phyloP scores from a whole-genome alignment of 2,113 vertebrate genomes.

The Pterocles orientalis region DNA sequence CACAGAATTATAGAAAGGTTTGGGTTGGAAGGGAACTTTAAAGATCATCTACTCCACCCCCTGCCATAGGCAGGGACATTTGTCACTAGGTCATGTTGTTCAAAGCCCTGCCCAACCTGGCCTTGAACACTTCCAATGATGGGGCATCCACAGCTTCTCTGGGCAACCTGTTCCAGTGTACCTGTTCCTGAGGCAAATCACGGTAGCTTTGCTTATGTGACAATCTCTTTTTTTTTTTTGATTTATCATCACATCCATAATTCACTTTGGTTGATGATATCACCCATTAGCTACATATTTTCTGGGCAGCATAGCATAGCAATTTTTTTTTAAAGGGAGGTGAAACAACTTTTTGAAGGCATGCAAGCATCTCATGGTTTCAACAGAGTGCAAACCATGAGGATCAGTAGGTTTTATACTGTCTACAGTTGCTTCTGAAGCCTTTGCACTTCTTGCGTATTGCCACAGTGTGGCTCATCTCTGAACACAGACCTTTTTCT shows the following conservation, averaged over 20 bases:
- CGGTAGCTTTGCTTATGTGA: not conserved
- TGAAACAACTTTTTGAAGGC: not conserved
- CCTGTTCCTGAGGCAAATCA: not conserved
- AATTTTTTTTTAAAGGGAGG: not conserved
- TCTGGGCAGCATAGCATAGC: not conserved
- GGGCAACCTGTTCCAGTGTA: not conserved
- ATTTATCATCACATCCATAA: not conserved
- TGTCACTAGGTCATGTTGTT: not conserved
- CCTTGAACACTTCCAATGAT: not conserved
- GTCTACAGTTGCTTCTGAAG: not conserved
- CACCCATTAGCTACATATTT: not conserved
- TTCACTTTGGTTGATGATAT: not conserved
- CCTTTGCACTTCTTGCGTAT: not conserved
- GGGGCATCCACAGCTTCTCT: not conserved
- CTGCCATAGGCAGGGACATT: not conserved
- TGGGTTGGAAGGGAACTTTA: not conserved
- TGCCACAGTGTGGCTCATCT: not conserved
- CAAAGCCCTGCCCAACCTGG: not conserved
- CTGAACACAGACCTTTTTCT: not conserved
- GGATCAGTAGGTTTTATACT: not conserved
- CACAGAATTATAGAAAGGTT: not conserved
- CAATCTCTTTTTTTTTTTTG: not conserved
- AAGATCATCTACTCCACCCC: not conserved
- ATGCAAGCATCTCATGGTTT: not conserved
- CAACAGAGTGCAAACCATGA: not conserved